These are phyloP conservation scores for Scleropages formosus DNA, from an alignment of 2,797 vertebrate species.

Conservation along the genomic window DNA sequence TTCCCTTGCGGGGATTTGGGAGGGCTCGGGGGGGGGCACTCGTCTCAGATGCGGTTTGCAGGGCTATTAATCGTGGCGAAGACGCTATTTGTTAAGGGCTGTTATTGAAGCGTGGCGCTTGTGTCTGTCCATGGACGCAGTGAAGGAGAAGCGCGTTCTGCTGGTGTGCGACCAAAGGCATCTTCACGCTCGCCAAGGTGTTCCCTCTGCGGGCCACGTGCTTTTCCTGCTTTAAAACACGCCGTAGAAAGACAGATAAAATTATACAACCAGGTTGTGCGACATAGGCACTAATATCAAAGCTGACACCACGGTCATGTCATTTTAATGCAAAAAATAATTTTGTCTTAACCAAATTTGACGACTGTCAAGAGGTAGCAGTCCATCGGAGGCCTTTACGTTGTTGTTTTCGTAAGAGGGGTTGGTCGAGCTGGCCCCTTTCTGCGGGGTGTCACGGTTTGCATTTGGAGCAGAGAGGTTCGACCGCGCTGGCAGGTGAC, in stretches of 20 bases:
- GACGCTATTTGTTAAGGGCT: constrained; percentile 46
- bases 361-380: too few relatives aligned
- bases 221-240: neutral
- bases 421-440: too few relatives aligned
- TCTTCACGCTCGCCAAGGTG: constrained; percentile 33
- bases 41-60: neutral
- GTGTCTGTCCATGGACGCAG: constrained; percentile 37
- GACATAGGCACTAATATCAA: neutral
- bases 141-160: constrained; percentile 37
- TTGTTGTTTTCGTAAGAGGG: too few relatives aligned
- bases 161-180: constrained; percentile 39
- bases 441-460: too few relatives aligned
- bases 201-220: neutral
- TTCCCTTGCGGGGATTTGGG: constrained; percentile 22
- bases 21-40: neutral
- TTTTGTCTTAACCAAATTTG: too few relatives aligned
- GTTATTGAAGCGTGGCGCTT: constrained; percentile 33
- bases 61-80: constrained; percentile 46
- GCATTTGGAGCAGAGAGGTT: too few relatives aligned
- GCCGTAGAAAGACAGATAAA: neutral
- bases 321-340: too few relatives aligned
- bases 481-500: too few relatives aligned
- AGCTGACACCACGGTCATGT: neutral
- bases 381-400: too few relatives aligned
- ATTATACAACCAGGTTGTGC: neutral